phyloP scores from a whole-genome alignment of 1,140 invertebrate genomes.

The Drosophila jambulina region DNA sequence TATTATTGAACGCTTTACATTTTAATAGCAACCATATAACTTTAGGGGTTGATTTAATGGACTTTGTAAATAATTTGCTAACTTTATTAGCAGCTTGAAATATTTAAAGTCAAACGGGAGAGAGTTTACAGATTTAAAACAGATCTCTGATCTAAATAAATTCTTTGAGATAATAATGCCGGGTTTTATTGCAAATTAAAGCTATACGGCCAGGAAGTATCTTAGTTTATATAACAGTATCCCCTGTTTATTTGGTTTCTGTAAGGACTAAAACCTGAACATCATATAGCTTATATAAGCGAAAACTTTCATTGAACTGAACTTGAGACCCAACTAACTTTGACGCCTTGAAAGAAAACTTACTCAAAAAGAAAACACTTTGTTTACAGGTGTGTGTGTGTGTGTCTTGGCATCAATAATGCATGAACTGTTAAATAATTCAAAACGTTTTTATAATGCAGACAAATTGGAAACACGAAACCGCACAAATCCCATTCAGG shows the following conservation, averaged over 20 bases:
- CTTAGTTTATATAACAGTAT: too few relatives aligned
- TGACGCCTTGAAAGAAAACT: slow-evolving; percentile 20
- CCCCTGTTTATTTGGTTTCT: neutral
- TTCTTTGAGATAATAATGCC: too few relatives aligned
- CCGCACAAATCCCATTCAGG: slow-evolving; percentile 32
- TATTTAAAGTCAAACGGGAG: neutral
- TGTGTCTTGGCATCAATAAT: slow-evolving; percentile 27
- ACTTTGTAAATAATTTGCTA: neutral
- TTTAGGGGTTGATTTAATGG: neutral
- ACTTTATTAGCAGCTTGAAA: neutral
- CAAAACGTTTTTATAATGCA: slow-evolving; percentile 42
- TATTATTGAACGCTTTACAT: neutral
- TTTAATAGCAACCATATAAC: neutral
- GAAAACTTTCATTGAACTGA: slow-evolving; percentile 20
- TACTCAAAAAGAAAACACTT: neutral
- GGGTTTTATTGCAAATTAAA: too few relatives aligned
- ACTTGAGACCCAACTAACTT: neutral
- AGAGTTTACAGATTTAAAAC: too few relatives aligned
- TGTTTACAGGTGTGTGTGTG: slow-evolving; percentile 14
- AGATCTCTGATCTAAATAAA: neutral
- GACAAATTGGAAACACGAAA: slow-evolving; percentile 50
- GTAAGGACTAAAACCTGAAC: neutral
- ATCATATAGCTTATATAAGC: slow-evolving; percentile 9
- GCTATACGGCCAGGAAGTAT: too few relatives aligned
- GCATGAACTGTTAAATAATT: slow-evolving; percentile 35